Evolutionary conservation across 53 echinoderm and acorn worm genomes (phyloP), one percentile per base, ranked within the genome.

Genomic region (Paracentrotus lividus): DNA sequence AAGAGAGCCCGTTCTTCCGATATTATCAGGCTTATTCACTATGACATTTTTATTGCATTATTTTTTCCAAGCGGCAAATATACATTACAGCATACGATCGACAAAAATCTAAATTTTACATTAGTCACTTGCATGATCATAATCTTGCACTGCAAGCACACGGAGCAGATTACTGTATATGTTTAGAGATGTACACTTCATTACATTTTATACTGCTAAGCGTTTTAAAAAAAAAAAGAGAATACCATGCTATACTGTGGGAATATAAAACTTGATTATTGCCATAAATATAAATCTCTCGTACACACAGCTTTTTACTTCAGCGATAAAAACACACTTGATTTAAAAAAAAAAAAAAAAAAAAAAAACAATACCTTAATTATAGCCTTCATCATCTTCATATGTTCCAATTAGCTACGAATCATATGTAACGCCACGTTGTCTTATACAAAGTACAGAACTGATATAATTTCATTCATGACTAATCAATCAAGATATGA

Each of bases 21-120:
- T 90, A 90, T 90, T 49, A n/a, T 66, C 66, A 66, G 90, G 44
- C 68, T 66, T 90, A 90, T n/a, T 67, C 49, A 15, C 45, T 65
- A 53, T 90, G 90, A 90, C 66, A 66, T 65, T 67, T n/a, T 67
- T 90, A 88, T 90, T 90, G 47, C 53, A 90, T 67, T 90, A 90
- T 65, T n/a, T 66, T n/a, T 88, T 84, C 51, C 86, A 85, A 88
- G 88, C 88, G 64, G 88, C 88, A 88, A 56, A 88, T 58, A 59
- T 58, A 42, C 57, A 56, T 59, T n/a, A 85, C 86, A 88, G 29
- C 90, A 90, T 18, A 90, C 53, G 45, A 16, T 57, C n/a, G n/a
- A n/a, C n/a, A 38, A 60, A 61, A 88, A 67, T n/a, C 68, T 27
- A 67, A 90, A 67, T 67, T 90, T 59, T n/a, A n/a, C n/a, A n/a